These are phyloP conservation scores for Glossophaga mutica DNA, from an alignment of 2,797 vertebrate species.

Conservation along the genomic window DNA sequence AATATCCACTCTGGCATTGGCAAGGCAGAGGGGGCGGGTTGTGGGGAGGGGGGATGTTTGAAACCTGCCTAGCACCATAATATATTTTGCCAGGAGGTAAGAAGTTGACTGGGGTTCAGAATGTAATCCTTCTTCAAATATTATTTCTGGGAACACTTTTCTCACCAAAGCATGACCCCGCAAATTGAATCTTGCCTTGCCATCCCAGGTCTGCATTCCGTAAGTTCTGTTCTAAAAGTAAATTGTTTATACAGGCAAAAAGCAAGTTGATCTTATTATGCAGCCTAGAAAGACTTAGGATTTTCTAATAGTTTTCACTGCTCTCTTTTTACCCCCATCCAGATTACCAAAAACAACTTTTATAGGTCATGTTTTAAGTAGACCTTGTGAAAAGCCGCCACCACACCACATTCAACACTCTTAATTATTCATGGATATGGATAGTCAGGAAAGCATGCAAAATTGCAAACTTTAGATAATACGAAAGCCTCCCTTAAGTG, in stretches of 20 bases:
- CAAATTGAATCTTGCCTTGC: slow-evolving; percentile 78
- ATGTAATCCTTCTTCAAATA: slow-evolving; percentile 80
- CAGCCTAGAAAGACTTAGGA: slow-evolving; percentile 45
- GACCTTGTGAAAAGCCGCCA: background rate
- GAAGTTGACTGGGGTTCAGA: slow-evolving; percentile 69
- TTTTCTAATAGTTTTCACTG: slow-evolving; percentile 62
- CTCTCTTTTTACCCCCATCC: background rate
- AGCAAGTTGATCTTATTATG: slow-evolving; percentile 49
- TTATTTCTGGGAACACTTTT: slow-evolving; percentile 80
- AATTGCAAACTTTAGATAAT: background rate
- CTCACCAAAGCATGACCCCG: slow-evolving; percentile 75
- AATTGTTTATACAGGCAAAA: slow-evolving; percentile 65
- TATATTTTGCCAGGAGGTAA: slow-evolving; percentile 78
- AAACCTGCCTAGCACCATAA: slow-evolving; percentile 54
- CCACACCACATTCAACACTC: background rate
- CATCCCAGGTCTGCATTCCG: slow-evolving; percentile 72
- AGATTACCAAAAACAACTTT: slow-evolving; percentile 56
- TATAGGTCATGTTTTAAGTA: slow-evolving; percentile 41
- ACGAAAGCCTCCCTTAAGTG: background rate
- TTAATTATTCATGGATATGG: background rate
- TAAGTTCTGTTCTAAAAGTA: slow-evolving; percentile 69
- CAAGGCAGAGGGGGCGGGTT: background rate
- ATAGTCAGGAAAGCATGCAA: background rate
- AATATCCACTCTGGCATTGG: slow-evolving; percentile 61
- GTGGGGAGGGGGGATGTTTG: background rate